Evolutionary conservation across 1,140 invertebrate species (phyloP).

Genomic region (Drosophila trapezifrons): DNA sequence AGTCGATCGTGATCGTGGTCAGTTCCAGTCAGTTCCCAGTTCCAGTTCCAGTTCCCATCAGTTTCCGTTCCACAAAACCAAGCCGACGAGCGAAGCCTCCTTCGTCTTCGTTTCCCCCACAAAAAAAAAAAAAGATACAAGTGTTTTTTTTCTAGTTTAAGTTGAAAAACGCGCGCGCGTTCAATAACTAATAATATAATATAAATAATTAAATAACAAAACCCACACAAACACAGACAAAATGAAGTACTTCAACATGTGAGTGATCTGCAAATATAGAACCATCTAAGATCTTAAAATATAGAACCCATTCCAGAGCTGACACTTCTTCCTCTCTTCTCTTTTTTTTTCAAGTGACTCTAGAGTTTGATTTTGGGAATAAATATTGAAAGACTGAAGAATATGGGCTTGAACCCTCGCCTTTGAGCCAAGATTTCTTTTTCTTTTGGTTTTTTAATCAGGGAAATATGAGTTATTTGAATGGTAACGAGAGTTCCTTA

Average conservation of each 20-base stretch:
- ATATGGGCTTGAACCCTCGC: too few species aligned
- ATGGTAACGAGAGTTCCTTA: too few species aligned
- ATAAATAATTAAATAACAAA: conserved; percentile 9
- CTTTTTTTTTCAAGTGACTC: conserved; percentile 16
- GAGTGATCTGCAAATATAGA: conserved; percentile 60
- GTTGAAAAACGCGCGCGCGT: conserved; percentile 30
- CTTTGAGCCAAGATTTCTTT: background rate
- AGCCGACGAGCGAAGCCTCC: conserved; percentile 6
- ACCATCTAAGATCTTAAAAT: conserved; percentile 12
- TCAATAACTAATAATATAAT: background rate
- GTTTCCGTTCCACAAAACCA: conserved; percentile 8
- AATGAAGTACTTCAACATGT: conserved; percentile 84
- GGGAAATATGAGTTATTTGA: background rate
- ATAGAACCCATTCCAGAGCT: background rate
- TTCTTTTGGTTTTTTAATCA: background rate
- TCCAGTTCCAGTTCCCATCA: conserved; percentile 17
- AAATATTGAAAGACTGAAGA: too few species aligned
- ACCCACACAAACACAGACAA: conserved; percentile 54
- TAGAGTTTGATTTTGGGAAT: background rate
- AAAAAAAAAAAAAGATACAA: background rate
- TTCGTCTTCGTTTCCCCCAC: conserved; percentile 1
- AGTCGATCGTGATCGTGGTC: conserved; percentile 81
- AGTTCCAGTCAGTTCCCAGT: conserved; percentile 39
- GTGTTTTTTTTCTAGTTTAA: conserved; percentile 60
- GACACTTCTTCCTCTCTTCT: background rate